phyloP scores from a whole-genome alignment of 2,888 invertebrate species.

The Eilema griseolum region DNA sequence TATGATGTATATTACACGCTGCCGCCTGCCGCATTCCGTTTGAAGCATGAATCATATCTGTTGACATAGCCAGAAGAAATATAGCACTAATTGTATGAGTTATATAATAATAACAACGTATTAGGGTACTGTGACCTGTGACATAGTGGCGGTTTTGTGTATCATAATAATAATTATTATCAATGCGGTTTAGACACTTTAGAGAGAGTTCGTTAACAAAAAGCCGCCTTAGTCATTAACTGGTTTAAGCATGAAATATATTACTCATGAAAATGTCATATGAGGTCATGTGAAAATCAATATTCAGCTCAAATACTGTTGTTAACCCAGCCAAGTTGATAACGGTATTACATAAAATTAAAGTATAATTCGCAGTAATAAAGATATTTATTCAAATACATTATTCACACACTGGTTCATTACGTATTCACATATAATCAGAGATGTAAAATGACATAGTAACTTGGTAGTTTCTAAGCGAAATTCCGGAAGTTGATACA shows the following conservation, averaged over 20 bases:
- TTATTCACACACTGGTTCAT: slow-evolving; percentile 3
- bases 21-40: slow-evolving; percentile 48
- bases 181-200: background rate
- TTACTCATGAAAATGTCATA: too few species aligned
- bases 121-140: background rate
- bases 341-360: too few species aligned
- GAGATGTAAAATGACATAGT: background rate
- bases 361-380: background rate
- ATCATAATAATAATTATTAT: too few species aligned
- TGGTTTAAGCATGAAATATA: too few species aligned
- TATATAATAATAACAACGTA: slow-evolving; percentile 5
- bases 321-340: too few species aligned
- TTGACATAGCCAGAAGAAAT: slow-evolving; percentile 19
- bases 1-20: slow-evolving; percentile 44
- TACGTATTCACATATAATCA: slow-evolving; percentile 2
- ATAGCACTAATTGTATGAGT: slow-evolving; percentile 15
- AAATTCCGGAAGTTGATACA: slow-evolving; percentile 13
- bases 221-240: background rate
- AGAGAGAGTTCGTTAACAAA: background rate
- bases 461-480: slow-evolving; percentile 4
- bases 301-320: too few species aligned
- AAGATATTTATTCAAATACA: background rate
- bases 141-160: background rate
- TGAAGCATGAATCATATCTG: slow-evolving; percentile 47
- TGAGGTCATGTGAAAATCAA: too few species aligned